Percentiles rank a stretch among this genome's conserved stretches.
Conservation (phyloP, 2,113 vertebrate species). For the Prunella himalayana region DNA sequence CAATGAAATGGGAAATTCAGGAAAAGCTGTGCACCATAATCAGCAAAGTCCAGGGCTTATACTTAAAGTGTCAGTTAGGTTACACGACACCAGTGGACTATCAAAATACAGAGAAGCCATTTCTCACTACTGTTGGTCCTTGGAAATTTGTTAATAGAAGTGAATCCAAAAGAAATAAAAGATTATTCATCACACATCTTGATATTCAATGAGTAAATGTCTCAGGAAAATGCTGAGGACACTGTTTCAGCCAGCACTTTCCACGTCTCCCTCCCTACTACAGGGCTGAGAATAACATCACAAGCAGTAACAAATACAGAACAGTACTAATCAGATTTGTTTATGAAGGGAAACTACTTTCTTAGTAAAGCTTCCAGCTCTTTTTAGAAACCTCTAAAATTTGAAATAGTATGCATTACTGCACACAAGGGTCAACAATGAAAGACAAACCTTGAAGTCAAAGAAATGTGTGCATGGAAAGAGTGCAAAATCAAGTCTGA, state of each 20-base stretch:
- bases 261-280: neutral
- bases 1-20: neutral
- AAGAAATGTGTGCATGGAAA: neutral
- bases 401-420: neutral
- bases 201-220: neutral
- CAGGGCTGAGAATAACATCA: neutral
- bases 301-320: neutral
- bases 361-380: neutral
- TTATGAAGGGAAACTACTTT: neutral
- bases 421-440: neutral
- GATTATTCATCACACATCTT: neutral
- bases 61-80: neutral
- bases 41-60: neutral
- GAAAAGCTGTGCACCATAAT: neutral
- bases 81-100: neutral
- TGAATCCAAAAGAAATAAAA: neutral
- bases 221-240: neutral
- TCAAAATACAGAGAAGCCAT: neutral
- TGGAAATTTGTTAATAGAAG: neutral
- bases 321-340: neutral
- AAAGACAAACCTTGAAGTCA: neutral
- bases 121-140: neutral
- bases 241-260: neutral
- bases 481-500: neutral
- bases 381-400: neutral